phyloP scores from a whole-genome alignment of 2,113 vertebrate species.

The Geococcyx californianus region DNA sequence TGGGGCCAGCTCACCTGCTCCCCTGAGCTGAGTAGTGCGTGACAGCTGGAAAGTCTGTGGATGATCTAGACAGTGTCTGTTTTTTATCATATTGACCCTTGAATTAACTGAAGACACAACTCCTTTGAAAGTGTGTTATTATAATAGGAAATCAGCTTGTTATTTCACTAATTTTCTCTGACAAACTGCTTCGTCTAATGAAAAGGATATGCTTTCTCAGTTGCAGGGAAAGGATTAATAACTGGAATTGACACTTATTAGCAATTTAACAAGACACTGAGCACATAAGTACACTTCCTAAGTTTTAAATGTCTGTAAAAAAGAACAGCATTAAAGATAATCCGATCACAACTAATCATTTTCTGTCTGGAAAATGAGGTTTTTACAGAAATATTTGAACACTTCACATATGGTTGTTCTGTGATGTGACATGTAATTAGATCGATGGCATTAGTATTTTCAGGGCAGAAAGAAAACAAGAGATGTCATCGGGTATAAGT shows the following conservation, averaged over 20 bases:
- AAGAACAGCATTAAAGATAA: background rate
- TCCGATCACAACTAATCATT: background rate
- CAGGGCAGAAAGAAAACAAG: background rate
- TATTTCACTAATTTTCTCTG: conserved; percentile 14
- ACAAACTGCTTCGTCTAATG: background rate
- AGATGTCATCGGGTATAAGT: background rate
- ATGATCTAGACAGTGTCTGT: background rate
- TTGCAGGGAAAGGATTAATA: conserved; percentile 32
- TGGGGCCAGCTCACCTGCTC: background rate
- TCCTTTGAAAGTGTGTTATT: background rate
- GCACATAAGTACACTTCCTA: background rate
- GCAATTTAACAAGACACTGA: conserved; percentile 50
- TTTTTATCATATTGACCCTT: background rate
- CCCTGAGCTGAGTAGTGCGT: background rate
- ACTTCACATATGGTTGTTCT: background rate
- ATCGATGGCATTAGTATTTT: background rate
- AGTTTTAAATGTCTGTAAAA: background rate
- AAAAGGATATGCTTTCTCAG: background rate
- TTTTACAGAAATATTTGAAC: background rate
- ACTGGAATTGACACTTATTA: conserved; percentile 40
- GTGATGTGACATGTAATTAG: background rate
- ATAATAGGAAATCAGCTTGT: background rate
- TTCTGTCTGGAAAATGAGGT: background rate
- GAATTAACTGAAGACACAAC: background rate
- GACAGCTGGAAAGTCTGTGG: background rate